A percentile compares a stretch with the other conserved stretches of the same genome.
Conservation (phyloP, 2,113 vertebrate genomes). For the Crotalus helleri region DNA sequence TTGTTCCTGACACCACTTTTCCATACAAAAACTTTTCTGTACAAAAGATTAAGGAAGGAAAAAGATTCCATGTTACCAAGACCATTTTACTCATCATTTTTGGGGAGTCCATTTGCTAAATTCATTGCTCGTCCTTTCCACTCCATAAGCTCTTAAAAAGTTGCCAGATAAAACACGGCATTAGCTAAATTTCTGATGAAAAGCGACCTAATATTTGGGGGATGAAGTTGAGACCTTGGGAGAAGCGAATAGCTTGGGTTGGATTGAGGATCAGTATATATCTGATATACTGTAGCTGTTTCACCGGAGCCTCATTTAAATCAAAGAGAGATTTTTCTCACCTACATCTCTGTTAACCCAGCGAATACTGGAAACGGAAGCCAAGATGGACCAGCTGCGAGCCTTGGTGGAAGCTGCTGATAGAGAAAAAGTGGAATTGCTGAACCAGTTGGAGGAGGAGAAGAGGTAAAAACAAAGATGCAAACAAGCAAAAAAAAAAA, state of each 20-base stretch:
- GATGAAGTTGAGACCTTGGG: neutral
- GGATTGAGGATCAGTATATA: neutral
- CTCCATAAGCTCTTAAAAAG: neutral
- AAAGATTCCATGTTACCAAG: neutral
- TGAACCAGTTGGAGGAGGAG: constrained; percentile 96
- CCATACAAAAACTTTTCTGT: no score
- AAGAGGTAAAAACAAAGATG: constrained; percentile 76
- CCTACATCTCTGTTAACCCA: constrained; percentile 31
- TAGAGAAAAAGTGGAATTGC: constrained; percentile 92
- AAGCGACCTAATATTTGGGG: no score
- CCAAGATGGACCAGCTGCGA: constrained; percentile 96
- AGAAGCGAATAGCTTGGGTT: neutral
- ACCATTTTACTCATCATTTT: neutral
- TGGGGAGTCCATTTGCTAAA: neutral
- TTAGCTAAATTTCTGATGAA: neutral
- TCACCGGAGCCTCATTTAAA: neutral
- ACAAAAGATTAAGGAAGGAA: neutral
- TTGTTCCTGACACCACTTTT: neutral
- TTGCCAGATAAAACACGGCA: neutral
- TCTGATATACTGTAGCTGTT: neutral
- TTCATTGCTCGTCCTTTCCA: neutral
- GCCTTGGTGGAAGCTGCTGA: constrained; percentile 93
- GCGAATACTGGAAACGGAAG: constrained; percentile 87
- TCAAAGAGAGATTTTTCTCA: neutral
- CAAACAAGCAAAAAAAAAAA: neutral